Evolutionary conservation across 2,113 vertebrate species (phyloP), one percentile per base, ranked within the genome.

Genomic region (Bujurquina vittata): DNA sequence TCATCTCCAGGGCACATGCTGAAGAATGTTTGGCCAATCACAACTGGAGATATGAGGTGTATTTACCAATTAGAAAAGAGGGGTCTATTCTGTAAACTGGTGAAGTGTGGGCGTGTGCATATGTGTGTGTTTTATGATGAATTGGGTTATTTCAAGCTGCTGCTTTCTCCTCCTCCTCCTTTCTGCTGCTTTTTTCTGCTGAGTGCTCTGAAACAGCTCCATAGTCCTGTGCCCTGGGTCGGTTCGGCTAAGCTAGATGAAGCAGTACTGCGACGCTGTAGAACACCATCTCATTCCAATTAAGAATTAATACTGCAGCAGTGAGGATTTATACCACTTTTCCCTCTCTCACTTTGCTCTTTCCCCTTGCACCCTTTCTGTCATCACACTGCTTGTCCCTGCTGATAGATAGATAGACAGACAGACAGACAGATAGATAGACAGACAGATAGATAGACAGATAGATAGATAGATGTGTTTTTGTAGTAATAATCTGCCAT

Each of bases 251-350:
- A 73, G 87, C 87, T 88, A 90, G 88, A 93, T 86, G 80, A 93
- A 92, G 89, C 89, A 88, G 89, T 91, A 79, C 89, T 15, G 52
- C 85, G 49, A 88, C 6, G 14, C 74, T 55, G 65, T 92, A 89
- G 77, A 93, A 91, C 72, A 91, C 82, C 87, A 86, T 85, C 92
- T 92, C 85, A 72, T 88, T 87, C 86, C 86, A 93, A 88, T 93
- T 91, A 92, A 91, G 88, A 93, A 92, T 93, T 88, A 88, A 94
- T 94, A 90, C 85, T 87, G 93, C 93, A 80, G 87, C 89, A 95
- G 9, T 61, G 72, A 69, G 69, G 65, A 93, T 94, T 89, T 86
- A 91, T 91, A 79, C 84, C 83, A 87, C 92, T 84, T 72, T 46
- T 87, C 80, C 88, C 84, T 92, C 60, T 90, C 76, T 89, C 46